Evolutionary conservation across 2,113 vertebrate genomes (phyloP), one percentile per base, ranked within the genome.

Genomic region (Etheostoma cragini): DNA sequence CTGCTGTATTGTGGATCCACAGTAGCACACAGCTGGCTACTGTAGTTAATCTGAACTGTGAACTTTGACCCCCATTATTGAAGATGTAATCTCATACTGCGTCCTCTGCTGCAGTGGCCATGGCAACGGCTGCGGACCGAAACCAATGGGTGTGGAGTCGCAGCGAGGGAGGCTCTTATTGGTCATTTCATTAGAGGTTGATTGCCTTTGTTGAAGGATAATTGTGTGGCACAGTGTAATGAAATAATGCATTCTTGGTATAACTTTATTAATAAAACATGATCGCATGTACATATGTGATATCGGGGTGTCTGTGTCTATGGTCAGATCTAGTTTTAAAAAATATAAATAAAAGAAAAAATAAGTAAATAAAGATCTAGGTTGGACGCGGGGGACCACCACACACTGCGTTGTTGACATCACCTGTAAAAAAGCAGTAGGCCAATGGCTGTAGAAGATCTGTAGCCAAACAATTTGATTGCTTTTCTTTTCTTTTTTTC

Each of bases 1-100:
- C 58, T 61, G 60, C 60, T 78, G 54, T 60, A 5, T 61, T 54
- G 64, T 76, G 71, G 70, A 76, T 73, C 60, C 53, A 65, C 63
- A 75, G 49, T 10, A 42, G 57, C 30, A 64, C 30, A 81, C 80
- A 81, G 74, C 69, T 77, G 65, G 24, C 24, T 52, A 57, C 67
- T 77, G 22, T 57, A 22, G 71, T 67, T 85, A 15, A 57, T 73
- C 68, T 85, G 49, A 82, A 72, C 53, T 38, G 53, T 84, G 54
- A 85, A 46, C 80, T 76, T 77, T 92, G 68, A 86, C 72, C 82
- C 72, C 69, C 10, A 74, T 80, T 86, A 82, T 81, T 63, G 69
- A 84, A 65, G 65, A 57, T 78, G 47, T 83, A 85, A 88, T 89
- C 71, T 74, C 79, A 86, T 17, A 65, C 42, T 56, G 62, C 58